Base-by-base conservation (phyloP, 1,140 invertebrate genomes). In the Temnothorax curvispinosus region DNA sequence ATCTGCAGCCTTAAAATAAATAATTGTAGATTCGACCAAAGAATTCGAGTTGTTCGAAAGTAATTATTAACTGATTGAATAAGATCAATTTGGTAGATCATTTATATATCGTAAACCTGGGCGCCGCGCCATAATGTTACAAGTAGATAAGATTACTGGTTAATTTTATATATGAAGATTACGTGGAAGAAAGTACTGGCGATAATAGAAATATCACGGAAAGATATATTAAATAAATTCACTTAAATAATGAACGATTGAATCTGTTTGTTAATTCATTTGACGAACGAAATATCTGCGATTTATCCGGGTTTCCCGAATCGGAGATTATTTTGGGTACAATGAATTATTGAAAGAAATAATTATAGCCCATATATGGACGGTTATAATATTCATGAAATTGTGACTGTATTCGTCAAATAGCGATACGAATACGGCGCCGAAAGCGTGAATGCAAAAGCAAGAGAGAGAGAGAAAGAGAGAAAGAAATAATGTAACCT, bases 281-380 rank as follows among this genome's bases (percentile, higher is more conserved):
- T n/a, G 9, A 76, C 35, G 9, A 41, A 41, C 35, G 13, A 58
- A 75, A 41, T 58, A 5, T 3, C 32, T 21, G 3, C 2, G 35
- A 75, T 75, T 75, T 13, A 56, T 41, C 18, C 50, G 18, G 27
- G 8, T 76, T 60, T 76, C 13, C 74, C 18, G 35, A 77, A 62
- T 47, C 35, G 5, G 18, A 77, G 15, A 76, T 60, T 44, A 44
- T 11, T 44, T 44, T 38, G 2, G 18, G 4, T 9, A 44, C 13
- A 27, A 77, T 60, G 56, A 77, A 62, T 77, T 44, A 77, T 76
- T 44, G 15, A 77, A 60, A 44, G 54, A 5, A 58, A 75, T 27
- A 58, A 44, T 58, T 38, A 18, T 15, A 75, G 18, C 35, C 18
- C 52, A 21, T n/a, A 4, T 9, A 32, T 47, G n/a, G 8, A 71